phyloP scores from a whole-genome alignment of 2,888 invertebrate genomes.

The Zeuzera pyrina region DNA sequence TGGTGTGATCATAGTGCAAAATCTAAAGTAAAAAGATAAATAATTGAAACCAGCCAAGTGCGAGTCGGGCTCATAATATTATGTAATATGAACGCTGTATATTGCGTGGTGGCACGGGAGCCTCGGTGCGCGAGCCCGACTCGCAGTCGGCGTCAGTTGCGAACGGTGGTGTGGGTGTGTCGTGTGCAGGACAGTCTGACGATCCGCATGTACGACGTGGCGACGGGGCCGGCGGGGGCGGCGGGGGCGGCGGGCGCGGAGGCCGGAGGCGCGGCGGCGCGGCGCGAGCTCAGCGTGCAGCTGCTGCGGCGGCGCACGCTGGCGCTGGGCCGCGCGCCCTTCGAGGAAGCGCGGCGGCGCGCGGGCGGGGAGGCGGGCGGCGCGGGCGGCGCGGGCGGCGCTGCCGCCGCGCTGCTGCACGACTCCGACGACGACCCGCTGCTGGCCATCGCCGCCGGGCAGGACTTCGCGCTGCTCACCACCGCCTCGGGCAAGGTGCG shows the following conservation, averaged over 20 bases:
- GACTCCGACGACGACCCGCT: slow-evolving; percentile 85
- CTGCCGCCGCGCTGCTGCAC: slow-evolving; percentile 71
- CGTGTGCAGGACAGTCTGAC: slow-evolving; percentile 51
- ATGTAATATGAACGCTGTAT: no score
- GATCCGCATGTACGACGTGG: slow-evolving; percentile 51
- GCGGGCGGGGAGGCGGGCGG: slow-evolving; percentile 56
- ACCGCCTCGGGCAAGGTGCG: slow-evolving; percentile 91
- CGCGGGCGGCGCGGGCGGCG: slow-evolving; percentile 65
- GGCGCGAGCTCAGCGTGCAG: slow-evolving; percentile 47
- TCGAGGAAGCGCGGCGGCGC: slow-evolving; percentile 44
- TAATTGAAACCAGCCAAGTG: no score
- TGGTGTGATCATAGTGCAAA: no score
- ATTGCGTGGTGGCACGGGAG: no score
- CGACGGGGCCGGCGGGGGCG: slow-evolving; percentile 24
- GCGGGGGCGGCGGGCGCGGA: slow-evolving; percentile 29
- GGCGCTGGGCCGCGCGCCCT: slow-evolving; percentile 49
- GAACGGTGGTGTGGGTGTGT: no score
- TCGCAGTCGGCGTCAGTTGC: no score
- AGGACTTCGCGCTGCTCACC: slow-evolving; percentile 90
- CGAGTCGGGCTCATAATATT: no score
- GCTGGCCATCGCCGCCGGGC: slow-evolving; percentile 84
- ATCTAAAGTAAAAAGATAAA: no score
- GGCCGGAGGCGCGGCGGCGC: slow-evolving; percentile 17
- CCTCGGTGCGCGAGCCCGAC: no score
- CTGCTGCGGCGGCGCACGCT: slow-evolving; percentile 50